Base-by-base conservation (phyloP, 2,113 vertebrate genomes). In the Bubalus kerabau region DNA sequence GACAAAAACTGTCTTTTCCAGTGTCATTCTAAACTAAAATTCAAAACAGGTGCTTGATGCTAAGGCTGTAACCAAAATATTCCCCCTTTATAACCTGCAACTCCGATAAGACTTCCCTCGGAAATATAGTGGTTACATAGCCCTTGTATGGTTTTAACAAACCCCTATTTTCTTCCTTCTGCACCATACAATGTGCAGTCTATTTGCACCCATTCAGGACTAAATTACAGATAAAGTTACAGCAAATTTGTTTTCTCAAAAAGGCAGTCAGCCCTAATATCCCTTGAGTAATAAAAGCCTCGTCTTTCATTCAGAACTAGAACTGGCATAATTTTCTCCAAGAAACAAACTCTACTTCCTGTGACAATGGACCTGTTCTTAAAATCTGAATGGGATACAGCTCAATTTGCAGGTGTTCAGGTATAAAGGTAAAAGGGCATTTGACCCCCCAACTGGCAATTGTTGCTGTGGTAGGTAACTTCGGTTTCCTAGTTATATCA, bases 241-340 rank as follows among this genome's bases (percentile, higher is more conserved):
- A 99, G 99, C 99, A 99, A 99, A 99, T 99, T 99, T 99, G 99
- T 99, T 99, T 99, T 99, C 99, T 99, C 99, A 99, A 99, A 99
- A 99, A 99, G 99, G 99, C 99, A 99, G 99, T 99, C 99, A 99
- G 99, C 99, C 99, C 99, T 99, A 99, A 98, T 98, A 99, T 99
- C 99, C 99, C 99, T 91, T 88, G 99, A 99, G 99, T 99, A 99
- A 99, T 98, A 99, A 99, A 99, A 99, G 99, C 99, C 99, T 99
- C 98, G 99, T 99, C 99, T 99, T 99, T 99, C 99, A 99, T 99
- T 99, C 99, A 99, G 98, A 98, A 98, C 98, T 98, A 98, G 99
- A 98, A 98, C 99, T 97, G 99, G 99, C 99, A 98, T 99, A 98
- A 99, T 99, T 98, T 98, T 98, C 98, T 98, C 98, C 98, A 98